phyloP scores from a whole-genome alignment of 2,797 vertebrate genomes.

The Acanthurus tractus region DNA sequence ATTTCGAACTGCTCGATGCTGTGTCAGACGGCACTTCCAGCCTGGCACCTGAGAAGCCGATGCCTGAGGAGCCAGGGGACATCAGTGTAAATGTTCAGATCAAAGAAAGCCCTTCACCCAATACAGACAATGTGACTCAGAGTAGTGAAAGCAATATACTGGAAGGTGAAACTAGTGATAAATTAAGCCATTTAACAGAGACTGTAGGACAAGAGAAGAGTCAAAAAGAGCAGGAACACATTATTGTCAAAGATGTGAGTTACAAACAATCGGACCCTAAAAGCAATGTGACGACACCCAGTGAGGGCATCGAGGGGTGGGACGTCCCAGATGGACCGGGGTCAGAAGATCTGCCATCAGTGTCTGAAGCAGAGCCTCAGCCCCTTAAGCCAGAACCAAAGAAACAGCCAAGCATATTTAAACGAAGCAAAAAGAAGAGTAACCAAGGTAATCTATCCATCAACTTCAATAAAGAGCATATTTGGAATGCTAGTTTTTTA shows the following conservation, averaged over 20 bases:
- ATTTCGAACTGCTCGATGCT: slow-evolving; percentile 63
- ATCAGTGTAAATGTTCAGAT: slow-evolving; percentile 32
- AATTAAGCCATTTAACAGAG: slow-evolving; percentile 50
- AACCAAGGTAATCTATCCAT: slow-evolving; percentile 83
- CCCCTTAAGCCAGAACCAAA: slow-evolving; percentile 69
- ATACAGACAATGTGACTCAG: slow-evolving; percentile 33
- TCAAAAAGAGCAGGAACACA: slow-evolving; percentile 6
- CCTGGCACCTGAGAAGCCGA: slow-evolving; percentile 25
- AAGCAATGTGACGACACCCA: slow-evolving; percentile 1
- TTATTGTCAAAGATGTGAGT: slow-evolving; percentile 5
- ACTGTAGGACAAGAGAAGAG: slow-evolving; percentile 17
- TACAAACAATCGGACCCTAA: slow-evolving; percentile 33
- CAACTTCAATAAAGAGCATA: slow-evolving; percentile 77
- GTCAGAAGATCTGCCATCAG: slow-evolving; percentile 54
- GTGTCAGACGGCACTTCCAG: slow-evolving; percentile 55
- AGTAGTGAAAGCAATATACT: slow-evolving; percentile 21
- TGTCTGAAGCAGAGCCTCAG: slow-evolving; percentile 53
- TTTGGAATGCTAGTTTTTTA: slow-evolving; percentile 63
- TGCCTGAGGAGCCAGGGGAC: slow-evolving; percentile 27
- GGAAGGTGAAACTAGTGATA: slow-evolving; percentile 21
- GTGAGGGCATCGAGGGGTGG: slow-evolving; percentile 38
- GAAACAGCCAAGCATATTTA: slow-evolving; percentile 75
- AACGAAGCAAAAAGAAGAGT: slow-evolving; percentile 84
- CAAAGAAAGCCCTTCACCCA: slow-evolving; percentile 17
- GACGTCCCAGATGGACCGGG: slow-evolving; percentile 72